A percentile compares a stretch with the other conserved stretches of the same genome.
phyloP scores from a whole-genome alignment of 1,140 invertebrate genomes.

The Heterodera carotae region DNA sequence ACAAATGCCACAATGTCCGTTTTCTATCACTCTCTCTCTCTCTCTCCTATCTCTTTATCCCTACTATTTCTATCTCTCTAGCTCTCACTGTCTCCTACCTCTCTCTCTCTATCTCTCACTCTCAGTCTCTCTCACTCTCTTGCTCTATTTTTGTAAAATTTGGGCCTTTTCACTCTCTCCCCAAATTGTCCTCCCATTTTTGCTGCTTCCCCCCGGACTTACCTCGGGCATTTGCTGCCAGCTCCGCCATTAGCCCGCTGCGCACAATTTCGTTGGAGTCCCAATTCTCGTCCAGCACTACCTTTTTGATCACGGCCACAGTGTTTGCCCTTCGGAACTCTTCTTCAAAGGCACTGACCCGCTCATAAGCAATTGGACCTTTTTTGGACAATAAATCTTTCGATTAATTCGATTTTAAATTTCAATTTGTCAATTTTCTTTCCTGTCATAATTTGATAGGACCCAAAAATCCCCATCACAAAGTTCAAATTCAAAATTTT shows the following conservation, averaged over 20 bases:
- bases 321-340: conserved; percentile 45
- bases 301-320: conserved; percentile 52
- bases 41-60: not conserved
- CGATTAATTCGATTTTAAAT: not conserved
- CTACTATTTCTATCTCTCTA: conserved; percentile 6
- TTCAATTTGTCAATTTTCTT: not conserved
- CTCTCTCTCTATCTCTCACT: not conserved
- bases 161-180: too few relatives aligned
- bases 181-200: too few relatives aligned
- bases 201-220: not conserved
- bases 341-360: conserved; percentile 57
- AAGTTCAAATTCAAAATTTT: too few relatives aligned
- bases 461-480: too few relatives aligned
- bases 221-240: conserved; percentile 59
- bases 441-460: too few relatives aligned
- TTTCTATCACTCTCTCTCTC: too few relatives aligned
- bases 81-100: not conserved
- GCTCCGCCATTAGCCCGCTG: conserved; percentile 51
- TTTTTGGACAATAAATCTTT: conserved; percentile 32
- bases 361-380: conserved; percentile 56
- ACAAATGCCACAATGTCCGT: too few relatives aligned
- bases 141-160: too few relatives aligned
- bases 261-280: conserved; percentile 59
- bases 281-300: conserved; percentile 59
- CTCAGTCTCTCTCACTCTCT: too few relatives aligned